Evolutionary conservation across 2,113 vertebrate genomes (phyloP).

Genomic region (Scopus umbretta): DNA sequence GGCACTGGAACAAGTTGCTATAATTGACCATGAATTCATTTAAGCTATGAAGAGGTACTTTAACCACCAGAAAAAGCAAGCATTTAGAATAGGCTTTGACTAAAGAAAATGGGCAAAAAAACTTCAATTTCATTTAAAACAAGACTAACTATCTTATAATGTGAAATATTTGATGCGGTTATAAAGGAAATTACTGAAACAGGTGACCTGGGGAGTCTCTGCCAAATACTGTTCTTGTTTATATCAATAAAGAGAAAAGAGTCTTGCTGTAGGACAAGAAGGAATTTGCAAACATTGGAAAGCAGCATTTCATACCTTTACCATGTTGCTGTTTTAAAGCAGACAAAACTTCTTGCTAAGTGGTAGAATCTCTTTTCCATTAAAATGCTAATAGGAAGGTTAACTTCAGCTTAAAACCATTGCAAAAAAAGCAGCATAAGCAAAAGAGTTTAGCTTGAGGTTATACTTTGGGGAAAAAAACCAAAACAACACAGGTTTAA

Average conservation of each 20-base stretch:
- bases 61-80: neutral
- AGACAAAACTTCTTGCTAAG: conserved; percentile 52
- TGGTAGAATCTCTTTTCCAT: conserved; percentile 41
- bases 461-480: conserved; percentile 26
- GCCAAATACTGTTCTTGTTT: neutral
- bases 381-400: conserved; percentile 71
- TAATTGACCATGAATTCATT: neutral
- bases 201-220: neutral
- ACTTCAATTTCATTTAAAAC: neutral
- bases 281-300: conserved; percentile 35
- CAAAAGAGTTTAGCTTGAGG: conserved; percentile 45
- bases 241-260: neutral
- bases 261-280: neutral
- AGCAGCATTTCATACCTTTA: conserved; percentile 40
- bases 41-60: neutral
- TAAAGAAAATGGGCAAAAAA: neutral
- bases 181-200: neutral
- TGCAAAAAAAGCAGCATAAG: conserved; percentile 25
- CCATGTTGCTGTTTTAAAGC: conserved; percentile 45
- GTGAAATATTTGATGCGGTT: neutral
- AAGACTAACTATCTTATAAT: neutral
- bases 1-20: neutral
- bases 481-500: neutral
- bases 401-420: conserved; percentile 59
- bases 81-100: neutral